Base-by-base conservation (phyloP, 2,888 invertebrate genomes). In the Folsomia candida region DNA sequence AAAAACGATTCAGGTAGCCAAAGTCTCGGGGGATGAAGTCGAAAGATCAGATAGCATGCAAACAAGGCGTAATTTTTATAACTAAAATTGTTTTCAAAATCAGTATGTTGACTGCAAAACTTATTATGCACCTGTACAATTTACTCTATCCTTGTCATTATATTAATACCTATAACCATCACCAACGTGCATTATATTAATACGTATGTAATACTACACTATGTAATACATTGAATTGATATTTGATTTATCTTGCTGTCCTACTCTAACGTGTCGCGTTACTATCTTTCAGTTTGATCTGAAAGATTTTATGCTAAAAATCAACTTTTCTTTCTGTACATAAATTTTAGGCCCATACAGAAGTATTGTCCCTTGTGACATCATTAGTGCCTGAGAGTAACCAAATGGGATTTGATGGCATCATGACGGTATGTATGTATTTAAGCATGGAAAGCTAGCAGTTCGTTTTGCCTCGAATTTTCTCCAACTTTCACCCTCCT, bases 401-500 rank as follows among this genome's bases (percentile, higher is more conserved):
- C 63, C 22, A 22, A 25, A n/a, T 11, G 27, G 65, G 51, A 20
- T 24, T 18, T 3, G 54, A 24, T 20, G 59, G 20, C 57, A 11
- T 57, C 57, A 57, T 59, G 14, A 25, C 25, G 3, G 27, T 9
- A 24, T 22, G 24, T 59, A 25, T 57, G 11, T n/a, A 6, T 18
- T 64, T 22, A 65, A 65, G 24, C 54, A 65, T 65, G 26, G 65
- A 18, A n/a, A 25, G 18, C 65, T 28, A 65, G 51, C 65, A 64
- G 27, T 65, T 65, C 65, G 27, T 27, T 25, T 65, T 6, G 20
- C 9, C 51, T 64, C 63, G n/a, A 18, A 18, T 29, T 62, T 28
- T 27, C 62, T 62, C 28, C 29, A 57, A 57, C 57, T 57, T 54
- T 54, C 22, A 54, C 54, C 22, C 22, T 54, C 20, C 54, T 22